Evolutionary conservation across 2,888 invertebrate genomes (phyloP).

Genomic region (Andrena dorsata): DNA sequence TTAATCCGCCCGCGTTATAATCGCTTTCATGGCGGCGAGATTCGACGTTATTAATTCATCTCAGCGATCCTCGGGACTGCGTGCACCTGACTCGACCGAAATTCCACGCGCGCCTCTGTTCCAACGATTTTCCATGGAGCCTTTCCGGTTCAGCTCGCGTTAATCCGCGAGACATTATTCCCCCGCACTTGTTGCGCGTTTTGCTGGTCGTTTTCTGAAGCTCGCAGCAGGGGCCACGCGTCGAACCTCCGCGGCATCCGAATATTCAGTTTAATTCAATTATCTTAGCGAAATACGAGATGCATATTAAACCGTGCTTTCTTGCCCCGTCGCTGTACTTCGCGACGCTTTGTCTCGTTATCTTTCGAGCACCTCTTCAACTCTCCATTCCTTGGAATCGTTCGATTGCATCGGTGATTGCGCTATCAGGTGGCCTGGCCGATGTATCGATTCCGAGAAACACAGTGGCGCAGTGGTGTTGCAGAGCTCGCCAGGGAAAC

Average conservation of each 20-base stretch:
- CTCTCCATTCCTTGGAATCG: neutral
- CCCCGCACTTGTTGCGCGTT: constrained; percentile 56
- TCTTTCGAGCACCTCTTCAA: neutral
- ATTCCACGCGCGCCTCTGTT: neutral
- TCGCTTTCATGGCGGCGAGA: neutral
- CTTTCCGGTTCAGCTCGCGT: neutral
- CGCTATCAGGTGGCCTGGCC: neutral
- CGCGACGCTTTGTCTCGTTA: neutral
- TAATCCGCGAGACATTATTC: constrained; percentile 5
- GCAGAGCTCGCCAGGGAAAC: too few relatives aligned
- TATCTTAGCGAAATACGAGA: too few relatives aligned
- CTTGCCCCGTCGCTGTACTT: too few relatives aligned
- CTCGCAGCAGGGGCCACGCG: too few relatives aligned
- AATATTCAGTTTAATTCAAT: too few relatives aligned
- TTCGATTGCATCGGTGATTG: neutral
- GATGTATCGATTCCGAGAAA: neutral
- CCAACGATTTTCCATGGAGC: neutral
- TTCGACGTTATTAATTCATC: neutral
- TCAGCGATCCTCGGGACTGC: neutral
- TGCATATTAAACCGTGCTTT: neutral
- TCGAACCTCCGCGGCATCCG: too few relatives aligned
- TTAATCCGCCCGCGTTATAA: constrained; percentile 2
- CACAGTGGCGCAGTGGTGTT: too few relatives aligned
- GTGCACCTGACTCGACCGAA: neutral
- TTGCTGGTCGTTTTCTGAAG: neutral